Conservation (phyloP, 1,140 invertebrate species). For the Araneus ventricosus region DNA sequence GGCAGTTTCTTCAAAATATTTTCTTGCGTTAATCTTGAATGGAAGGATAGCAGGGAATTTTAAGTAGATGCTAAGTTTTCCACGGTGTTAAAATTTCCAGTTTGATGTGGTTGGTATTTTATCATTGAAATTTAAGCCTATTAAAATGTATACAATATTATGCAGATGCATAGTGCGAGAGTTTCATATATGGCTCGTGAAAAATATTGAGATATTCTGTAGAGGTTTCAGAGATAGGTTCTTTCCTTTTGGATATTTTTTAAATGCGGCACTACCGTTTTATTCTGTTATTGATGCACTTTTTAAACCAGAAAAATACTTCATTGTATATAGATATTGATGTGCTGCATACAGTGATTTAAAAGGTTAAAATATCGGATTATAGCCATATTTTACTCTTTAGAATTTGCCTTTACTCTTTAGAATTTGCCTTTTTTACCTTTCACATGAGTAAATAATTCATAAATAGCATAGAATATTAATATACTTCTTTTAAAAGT, state of each 20-base stretch:
- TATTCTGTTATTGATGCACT: no score
- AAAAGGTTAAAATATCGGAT: no score
- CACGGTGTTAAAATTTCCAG: background rate
- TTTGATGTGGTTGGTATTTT: background rate
- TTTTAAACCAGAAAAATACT: no score
- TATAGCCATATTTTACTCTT: no score
- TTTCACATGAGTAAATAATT: no score
- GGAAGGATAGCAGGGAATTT: slow-evolving; percentile 26
- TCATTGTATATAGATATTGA: no score
- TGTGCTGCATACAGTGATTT: no score
- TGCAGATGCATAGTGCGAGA: background rate
- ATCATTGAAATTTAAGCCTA: background rate
- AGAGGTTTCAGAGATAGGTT: background rate
- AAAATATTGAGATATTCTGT: background rate
- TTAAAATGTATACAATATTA: slow-evolving; percentile 16
- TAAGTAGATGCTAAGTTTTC: slow-evolving; percentile 10
- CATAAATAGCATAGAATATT: no score
- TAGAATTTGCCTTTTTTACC: no score
- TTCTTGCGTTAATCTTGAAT: slow-evolving; percentile 28
- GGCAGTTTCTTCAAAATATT: slow-evolving; percentile 53
- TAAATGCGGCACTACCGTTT: background rate
- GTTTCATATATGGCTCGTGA: background rate
- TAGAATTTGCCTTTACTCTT: no score
- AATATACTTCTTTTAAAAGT: no score
- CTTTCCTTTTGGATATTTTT: background rate